Evolutionary conservation across 2,113 vertebrate genomes (phyloP), one percentile per base, ranked within the genome.

Genomic region (Anolis sagrei): DNA sequence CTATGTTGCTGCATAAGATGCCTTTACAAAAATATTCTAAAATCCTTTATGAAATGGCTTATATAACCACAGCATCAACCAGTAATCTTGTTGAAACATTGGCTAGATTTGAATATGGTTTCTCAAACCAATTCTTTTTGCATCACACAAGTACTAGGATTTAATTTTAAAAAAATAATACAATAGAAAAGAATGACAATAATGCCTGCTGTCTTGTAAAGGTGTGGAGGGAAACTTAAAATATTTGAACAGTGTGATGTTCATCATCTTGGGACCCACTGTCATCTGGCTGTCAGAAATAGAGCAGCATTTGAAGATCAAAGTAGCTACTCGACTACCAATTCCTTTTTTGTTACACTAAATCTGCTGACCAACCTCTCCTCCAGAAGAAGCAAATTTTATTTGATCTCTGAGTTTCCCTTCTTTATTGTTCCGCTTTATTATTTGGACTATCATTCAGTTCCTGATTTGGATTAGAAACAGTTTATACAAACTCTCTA

Each of bases 141-240:
- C 8, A 2, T 29, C 27, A 27, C 29, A 29, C 9, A 29, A 68
- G 25, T 68, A 29, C 64, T 27, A 29, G 25, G 2, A 68, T 68
- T 68, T 68, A 27, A 68, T 68, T 68, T 68, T 9, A 66, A 66
- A 8, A 7, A 21, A 82, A 61, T 58, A 72, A 77, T 66, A 86
- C 70, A 70, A 75, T 36, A 72, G 69, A 66, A 83, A 69, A 19
- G 74, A 61, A 66, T 49, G 29, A 36, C 44, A 25, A 39, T 44
- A 82, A 86, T 66, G 82, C 6, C 36, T 87, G 85, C 83, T 87
- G 21, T 74, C n/a, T 88, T 32, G 32, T 36, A 81, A 64, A 76
- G 29, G 19, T 88, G 39, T 3, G 83, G 25, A 39, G 83, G 29
- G 21, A 69, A 5, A 4, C 6, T 80, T 86, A 0, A 16, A 66